Base-by-base conservation (phyloP, 2,888 invertebrate genomes). In the Rhodophaea formosa region DNA sequence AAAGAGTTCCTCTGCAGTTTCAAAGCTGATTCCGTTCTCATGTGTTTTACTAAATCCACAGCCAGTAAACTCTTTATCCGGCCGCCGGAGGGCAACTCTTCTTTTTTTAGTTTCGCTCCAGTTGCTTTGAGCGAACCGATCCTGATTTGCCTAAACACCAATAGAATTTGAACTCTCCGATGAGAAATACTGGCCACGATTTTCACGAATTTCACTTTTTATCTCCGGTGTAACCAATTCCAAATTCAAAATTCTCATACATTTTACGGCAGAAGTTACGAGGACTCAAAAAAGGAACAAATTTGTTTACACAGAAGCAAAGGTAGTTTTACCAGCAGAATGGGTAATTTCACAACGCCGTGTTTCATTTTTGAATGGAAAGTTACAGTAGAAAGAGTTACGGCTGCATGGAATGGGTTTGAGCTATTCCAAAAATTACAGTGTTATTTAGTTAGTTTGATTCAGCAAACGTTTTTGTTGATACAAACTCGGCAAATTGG, bases 1-100 rank as follows among this genome's bases (percentile, higher is more conserved):
- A 82, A 81, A 82, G 79, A 81, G 80, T 80, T 81, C 59, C 59
- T 67, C 70, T 68, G 58, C 70, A 68, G 75, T 77, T 79, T 71
- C 65, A 72, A 78, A 80, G 77, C 75, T 63, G 72, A 73, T 70
- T 71, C 68, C 55, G 67, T 62, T 64, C 63, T 64, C 68, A 70
- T 73, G 62, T 72, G 72, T 69, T 71, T 63, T 58, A 53, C 56
- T 63, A 65, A 70, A 66, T 64, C 59, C 54, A 59, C 42, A 61
- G 54, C 59, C 61, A 58, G 63, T 69, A 71, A 73, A 67, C 67
- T 71, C 64, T 71, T 71, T 72, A 73, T 69, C 71, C 67, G 62
- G 61, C 64, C 57, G 66, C 56, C 56, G 54, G 52, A 57, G 59
- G 56, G 58, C 59, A 59, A 32, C 56, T 55, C 54, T 54, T 60